These are phyloP conservation scores for Chaetogeoica ovagalla DNA, from an alignment of 2,888 invertebrate genomes.

Conservation along the genomic window DNA sequence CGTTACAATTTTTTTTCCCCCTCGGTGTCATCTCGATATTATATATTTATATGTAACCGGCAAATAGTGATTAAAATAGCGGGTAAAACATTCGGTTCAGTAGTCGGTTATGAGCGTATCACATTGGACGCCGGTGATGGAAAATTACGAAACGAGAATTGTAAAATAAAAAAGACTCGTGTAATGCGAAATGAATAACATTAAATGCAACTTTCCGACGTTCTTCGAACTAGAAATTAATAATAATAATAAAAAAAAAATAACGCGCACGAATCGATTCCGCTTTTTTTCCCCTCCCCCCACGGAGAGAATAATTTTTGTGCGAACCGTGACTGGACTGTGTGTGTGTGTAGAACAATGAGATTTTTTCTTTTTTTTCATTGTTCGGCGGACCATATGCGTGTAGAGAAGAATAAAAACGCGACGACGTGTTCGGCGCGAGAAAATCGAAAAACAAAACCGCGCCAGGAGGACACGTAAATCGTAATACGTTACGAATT, in stretches of 20 bases:
- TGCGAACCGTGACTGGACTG: constrained; percentile 23
- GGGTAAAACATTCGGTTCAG: constrained; percentile 6
- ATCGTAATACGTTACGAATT: no score
- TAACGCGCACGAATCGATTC: constrained; percentile 13
- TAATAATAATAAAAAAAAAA: no score
- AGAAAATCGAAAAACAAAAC: neutral
- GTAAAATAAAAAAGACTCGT: neutral
- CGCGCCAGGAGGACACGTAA: no score
- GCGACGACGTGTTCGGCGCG: neutral
- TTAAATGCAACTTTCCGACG: neutral
- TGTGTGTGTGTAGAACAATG: constrained; percentile 25
- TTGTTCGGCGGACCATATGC: constrained; percentile 15
- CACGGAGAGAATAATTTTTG: constrained; percentile 1
- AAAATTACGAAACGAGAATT: neutral
- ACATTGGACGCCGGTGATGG: neutral
- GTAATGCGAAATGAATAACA: neutral
- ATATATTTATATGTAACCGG: neutral
- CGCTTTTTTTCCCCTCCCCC: neutral
- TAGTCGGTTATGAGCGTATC: neutral
- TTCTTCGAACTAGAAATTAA: constrained; percentile 4
- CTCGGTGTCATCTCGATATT: no score
- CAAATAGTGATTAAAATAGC: constrained; percentile 4
- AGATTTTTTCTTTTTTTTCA: constrained; percentile 16
- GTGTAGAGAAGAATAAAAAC: neutral
- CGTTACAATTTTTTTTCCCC: no score